Evolutionary conservation across 1,140 invertebrate genomes (phyloP), one percentile per base, ranked within the genome.

Genomic region (Oryctes rhinoceros): DNA sequence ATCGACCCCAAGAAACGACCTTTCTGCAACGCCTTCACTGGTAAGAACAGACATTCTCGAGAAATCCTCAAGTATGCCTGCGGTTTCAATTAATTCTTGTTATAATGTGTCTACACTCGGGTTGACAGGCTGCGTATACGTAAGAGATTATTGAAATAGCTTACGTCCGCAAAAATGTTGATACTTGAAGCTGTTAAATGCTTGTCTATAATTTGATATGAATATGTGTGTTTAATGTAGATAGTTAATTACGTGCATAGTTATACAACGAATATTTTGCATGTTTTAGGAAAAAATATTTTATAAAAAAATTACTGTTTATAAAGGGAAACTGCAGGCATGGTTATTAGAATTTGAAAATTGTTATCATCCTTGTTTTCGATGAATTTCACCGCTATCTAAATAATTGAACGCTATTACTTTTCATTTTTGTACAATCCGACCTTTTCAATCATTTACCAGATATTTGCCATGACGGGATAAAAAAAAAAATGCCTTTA

Each of bases 1-100:
- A 81, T 89, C 24, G 85, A 89, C 24, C 89, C 90, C 4, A 90
- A 91, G 82, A 94, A 94, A 83, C 88, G 92, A 84, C 93, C 93
- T 4, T 94, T 94, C 86, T 94, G 93, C 85, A 94, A 94, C 83
- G 93, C 93, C 4, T 94, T 94, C 82, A 94, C 93, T 86, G 92
- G 93, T 93, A 88, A 48, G 53, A 59, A 78, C 11, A 80, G 20
- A 71, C 65, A 59, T 79, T 76, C 71, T 49, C 20, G 71, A 81
- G 49, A 71, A 71, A 71, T 71, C 47, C 47, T 76, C 13, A 76
- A 47, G 37, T 20, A 76, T 76, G 37, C 75, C 20, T 76, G 47
- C 75, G 37, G 37, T 76, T 76, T 76, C 47, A 76, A 76, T 47
- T 49, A 76, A 76, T 76, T 76, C 65, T 76, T 76, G 47, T 76